These are phyloP conservation scores for Mastomys natalensis DNA, from an alignment of 2,113 vertebrate species.

Conservation along the genomic window DNA sequence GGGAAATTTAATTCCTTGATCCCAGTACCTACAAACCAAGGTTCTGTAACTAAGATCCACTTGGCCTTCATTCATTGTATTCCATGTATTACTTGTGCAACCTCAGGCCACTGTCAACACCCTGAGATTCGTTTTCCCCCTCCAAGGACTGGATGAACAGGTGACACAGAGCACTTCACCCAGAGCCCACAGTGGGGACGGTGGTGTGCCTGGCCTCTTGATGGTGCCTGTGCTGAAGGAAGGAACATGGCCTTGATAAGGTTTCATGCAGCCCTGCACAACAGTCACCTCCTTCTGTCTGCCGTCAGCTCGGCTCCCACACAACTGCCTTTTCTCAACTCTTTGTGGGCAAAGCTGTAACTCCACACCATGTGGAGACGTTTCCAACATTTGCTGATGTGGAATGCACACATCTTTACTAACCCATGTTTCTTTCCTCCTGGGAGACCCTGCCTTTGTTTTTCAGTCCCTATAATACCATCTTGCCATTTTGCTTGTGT, in stretches of 20 bases:
- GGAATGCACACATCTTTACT: neutral
- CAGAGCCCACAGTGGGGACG: neutral
- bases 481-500: neutral
- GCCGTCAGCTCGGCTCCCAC: neutral
- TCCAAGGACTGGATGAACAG: neutral
- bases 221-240: no score
- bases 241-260: no score
- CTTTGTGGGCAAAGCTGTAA: neutral
- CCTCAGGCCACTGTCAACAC: neutral
- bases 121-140: neutral
- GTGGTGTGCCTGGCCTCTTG: no score
- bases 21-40: neutral
- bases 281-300: neutral
- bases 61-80: neutral
- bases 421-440: neutral
- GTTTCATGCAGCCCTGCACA: neutral
- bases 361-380: rapidly evolving
- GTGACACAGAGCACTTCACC: rapidly evolving
- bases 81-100: neutral
- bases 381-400: neutral
- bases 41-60: neutral
- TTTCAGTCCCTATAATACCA: neutral
- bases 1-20: neutral
- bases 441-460: neutral
- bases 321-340: neutral